A percentile compares a stretch with the other conserved stretches of the same genome.
Evolutionary conservation across 2,113 vertebrate species (phyloP).

Genomic region (Garra rufa): DNA sequence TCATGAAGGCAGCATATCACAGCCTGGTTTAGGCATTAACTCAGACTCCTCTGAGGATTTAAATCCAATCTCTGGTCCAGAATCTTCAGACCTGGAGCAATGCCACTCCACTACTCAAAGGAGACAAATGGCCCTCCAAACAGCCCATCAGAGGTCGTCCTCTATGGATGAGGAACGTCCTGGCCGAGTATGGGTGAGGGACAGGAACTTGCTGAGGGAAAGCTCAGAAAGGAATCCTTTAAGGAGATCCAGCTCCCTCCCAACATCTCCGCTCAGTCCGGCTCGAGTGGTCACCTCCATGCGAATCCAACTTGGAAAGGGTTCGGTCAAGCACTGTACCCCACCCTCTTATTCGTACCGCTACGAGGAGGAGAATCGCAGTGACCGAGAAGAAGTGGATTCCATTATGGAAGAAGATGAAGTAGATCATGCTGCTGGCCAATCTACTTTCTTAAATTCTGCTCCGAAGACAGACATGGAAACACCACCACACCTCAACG

Average conservation of each 20-base stretch:
- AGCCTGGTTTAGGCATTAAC: background rate
- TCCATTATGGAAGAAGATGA: constrained; percentile 65
- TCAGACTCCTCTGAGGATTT: background rate
- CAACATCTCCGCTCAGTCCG: constrained; percentile 81
- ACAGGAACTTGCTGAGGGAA: constrained; percentile 74
- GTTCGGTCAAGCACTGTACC: constrained; percentile 80
- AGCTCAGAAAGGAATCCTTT: constrained; percentile 75
- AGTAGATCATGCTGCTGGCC: constrained; percentile 64
- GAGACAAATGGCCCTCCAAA: constrained; percentile 77
- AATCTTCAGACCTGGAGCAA: background rate
- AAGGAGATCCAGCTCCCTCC: constrained; percentile 90
- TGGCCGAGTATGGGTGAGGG: constrained; percentile 68
- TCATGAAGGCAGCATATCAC: background rate
- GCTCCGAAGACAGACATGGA: constrained; percentile 55
- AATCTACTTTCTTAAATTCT: constrained; percentile 79
- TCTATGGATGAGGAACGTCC: constrained; percentile 42
- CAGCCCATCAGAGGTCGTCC: constrained; percentile 77
- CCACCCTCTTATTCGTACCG: constrained; percentile 86
- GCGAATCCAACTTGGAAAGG: constrained; percentile 84
- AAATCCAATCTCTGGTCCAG: background rate
- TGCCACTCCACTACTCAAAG: constrained; percentile 61
- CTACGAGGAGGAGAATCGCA: constrained; percentile 68
- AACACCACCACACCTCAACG: constrained; percentile 64
- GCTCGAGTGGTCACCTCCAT: constrained; percentile 89
- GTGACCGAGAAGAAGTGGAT: constrained; percentile 17